Percentiles rank a stretch among this genome's conserved stretches.
Evolutionary conservation across 2,113 vertebrate species (phyloP).

Genomic region (Chamaetylas fuelleborni): DNA sequence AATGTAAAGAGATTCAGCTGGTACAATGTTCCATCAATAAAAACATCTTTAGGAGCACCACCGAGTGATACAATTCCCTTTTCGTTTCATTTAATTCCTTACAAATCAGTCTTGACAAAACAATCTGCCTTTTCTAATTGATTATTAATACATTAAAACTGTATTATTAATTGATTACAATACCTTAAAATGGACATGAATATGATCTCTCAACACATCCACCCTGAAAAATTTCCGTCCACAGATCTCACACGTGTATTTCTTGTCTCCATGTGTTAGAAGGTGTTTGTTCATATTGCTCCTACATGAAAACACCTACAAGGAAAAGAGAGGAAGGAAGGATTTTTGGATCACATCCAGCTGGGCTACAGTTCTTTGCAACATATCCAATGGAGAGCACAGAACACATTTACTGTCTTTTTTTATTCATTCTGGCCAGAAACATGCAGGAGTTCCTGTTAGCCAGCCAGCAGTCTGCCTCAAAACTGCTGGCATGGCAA

Average conservation of each 20-base stretch:
- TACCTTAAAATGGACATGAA: slow-evolving; percentile 99
- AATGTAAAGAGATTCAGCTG: not conserved
- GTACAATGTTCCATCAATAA: not conserved
- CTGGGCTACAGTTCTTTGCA: not conserved
- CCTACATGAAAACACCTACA: slow-evolving; percentile 96
- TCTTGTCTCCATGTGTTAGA: slow-evolving; percentile 97
- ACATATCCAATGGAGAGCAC: not conserved
- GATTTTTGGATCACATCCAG: not conserved
- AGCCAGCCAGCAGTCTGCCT: not conserved
- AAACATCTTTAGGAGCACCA: not conserved
- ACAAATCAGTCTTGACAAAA: not conserved
- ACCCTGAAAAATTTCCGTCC: slow-evolving; percentile 98
- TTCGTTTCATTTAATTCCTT: not conserved
- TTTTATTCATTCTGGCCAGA: not conserved
- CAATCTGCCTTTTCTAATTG: not conserved
- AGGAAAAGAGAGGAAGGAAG: not conserved
- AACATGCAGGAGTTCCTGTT: not conserved
- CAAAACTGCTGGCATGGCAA: not conserved
- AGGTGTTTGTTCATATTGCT: slow-evolving; percentile 99
- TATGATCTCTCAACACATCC: slow-evolving; percentile 96
- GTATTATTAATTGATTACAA: too few relatives aligned
- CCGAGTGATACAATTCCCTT: not conserved
- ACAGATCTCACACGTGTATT: slow-evolving; percentile 98
- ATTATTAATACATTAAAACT: not conserved
- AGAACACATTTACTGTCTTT: not conserved